Percentiles rank a stretch among this genome's conserved stretches.
Conservation (phyloP, 2,888 invertebrate species). For the Ochropacha duplaris region DNA sequence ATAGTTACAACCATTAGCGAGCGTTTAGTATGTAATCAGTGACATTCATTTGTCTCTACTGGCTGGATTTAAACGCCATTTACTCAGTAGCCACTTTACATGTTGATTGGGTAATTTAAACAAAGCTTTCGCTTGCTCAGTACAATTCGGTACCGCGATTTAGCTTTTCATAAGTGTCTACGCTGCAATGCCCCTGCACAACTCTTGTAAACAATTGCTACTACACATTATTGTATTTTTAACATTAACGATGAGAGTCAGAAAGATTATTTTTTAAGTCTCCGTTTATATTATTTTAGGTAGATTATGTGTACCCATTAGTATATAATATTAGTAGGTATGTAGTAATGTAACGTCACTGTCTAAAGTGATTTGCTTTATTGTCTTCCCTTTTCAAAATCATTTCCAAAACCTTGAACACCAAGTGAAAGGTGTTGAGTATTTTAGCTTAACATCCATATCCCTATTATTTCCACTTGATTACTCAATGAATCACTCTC, state of each 20-base stretch:
- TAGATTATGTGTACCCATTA: too few species aligned
- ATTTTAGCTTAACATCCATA: background rate
- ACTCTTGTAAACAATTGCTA: background rate
- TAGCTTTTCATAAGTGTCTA: constrained; percentile 22
- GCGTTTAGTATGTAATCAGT: constrained; percentile 55
- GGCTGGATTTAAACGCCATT: constrained; percentile 57
- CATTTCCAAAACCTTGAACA: background rate
- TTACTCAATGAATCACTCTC: background rate
- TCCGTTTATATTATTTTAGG: too few species aligned
- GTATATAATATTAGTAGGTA: too few species aligned
- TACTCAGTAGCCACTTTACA: constrained; percentile 64
- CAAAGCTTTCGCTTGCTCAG: constrained; percentile 49
- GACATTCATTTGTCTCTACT: constrained; percentile 61
- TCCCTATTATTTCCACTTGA: background rate
- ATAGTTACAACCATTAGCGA: constrained; percentile 38
- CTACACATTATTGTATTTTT: background rate
- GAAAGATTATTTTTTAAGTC: background rate
- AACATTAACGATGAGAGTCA: background rate
- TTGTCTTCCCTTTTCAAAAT: background rate
- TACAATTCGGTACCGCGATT: constrained; percentile 50
- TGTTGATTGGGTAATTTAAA: constrained; percentile 71
- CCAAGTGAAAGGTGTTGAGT: background rate
- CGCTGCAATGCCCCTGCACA: constrained; percentile 12
- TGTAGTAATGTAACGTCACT: background rate
- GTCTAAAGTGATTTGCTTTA: background rate